Evolutionary conservation across 2,113 vertebrate species (phyloP).

Genomic region (Heptranchias perlo): DNA sequence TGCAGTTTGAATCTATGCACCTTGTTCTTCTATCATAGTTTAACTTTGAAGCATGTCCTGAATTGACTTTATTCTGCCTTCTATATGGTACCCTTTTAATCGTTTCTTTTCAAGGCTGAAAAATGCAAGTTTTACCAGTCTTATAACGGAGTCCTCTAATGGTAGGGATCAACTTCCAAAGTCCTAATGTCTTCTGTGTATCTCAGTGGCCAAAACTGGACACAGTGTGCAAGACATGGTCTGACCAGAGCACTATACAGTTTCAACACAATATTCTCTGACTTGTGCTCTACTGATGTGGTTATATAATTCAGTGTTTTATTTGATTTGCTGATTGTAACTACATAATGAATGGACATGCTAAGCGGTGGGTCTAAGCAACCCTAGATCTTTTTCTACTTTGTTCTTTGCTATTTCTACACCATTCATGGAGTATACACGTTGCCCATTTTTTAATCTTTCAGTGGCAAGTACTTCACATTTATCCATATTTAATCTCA

Average conservation of each 20-base stretch:
- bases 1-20: too few species aligned
- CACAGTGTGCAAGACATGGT: not conserved
- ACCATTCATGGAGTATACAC: not conserved
- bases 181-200: not conserved
- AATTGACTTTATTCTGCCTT: not conserved
- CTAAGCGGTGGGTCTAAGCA: not conserved
- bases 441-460: not conserved
- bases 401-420: not conserved
- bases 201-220: not conserved
- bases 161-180: not conserved
- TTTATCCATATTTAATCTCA: not conserved
- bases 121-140: not conserved
- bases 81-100: not conserved
- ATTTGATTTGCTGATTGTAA: not conserved
- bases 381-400: too few species aligned
- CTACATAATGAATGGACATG: not conserved
- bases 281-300: not conserved
- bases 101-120: not conserved
- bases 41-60: not conserved
- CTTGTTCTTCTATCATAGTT: too few species aligned
- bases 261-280: not conserved
- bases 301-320: not conserved
- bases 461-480: not conserved
- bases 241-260: not conserved
- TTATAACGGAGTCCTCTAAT: not conserved